Evolutionary conservation across 2,888 invertebrate genomes (phyloP), one percentile per base, ranked within the genome.

Genomic region (Auanema freiburgensis): DNA sequence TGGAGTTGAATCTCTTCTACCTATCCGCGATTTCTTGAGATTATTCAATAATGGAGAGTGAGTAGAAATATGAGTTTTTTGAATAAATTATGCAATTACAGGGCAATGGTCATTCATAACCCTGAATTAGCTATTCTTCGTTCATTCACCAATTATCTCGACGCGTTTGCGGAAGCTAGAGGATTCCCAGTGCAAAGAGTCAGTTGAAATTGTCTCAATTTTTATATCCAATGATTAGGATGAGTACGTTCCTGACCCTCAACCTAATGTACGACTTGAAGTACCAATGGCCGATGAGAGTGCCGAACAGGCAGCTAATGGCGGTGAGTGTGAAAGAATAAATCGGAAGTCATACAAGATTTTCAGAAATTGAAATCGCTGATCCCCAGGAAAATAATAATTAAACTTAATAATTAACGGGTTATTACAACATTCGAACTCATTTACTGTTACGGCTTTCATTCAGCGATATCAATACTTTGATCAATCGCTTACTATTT

Each of bases 131-230:
- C 46, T 6, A 16, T 46, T 21, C 16, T 46, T 21, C 16, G 16
- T 5, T 46, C 46, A 5, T 46, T 46, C 46, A 46, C 16, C 46
- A 21, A 16, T 21, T 46, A 46, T 46, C 21, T 46, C 10, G 46
- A 46, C 10, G 46, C 16, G 46, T 46, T 46, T 21, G 16, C 16
- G 4, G 46, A 16, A 18, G 46, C 46, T 21, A 16, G 21, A 46
- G 46, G 46, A 46, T 46, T 46, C 21, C 46, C 46, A 16, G 46
- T 10, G 4, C 46, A 46, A 46, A 16, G 46, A 21, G 46, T 46
- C 6, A 16, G 46, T 5, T 46, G n/a, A n/a, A n/a, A n/a, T n/a
- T n/a, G n/a, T n/a, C n/a, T 46, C 21, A 18, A 46, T 3, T 46
- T 21, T 46, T 5, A 21, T 18, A 46, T 46, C 10, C 3, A 46